phyloP scores from a whole-genome alignment of 92 coral and sea anemone genomes.

The Zoanthus sociatus region DNA sequence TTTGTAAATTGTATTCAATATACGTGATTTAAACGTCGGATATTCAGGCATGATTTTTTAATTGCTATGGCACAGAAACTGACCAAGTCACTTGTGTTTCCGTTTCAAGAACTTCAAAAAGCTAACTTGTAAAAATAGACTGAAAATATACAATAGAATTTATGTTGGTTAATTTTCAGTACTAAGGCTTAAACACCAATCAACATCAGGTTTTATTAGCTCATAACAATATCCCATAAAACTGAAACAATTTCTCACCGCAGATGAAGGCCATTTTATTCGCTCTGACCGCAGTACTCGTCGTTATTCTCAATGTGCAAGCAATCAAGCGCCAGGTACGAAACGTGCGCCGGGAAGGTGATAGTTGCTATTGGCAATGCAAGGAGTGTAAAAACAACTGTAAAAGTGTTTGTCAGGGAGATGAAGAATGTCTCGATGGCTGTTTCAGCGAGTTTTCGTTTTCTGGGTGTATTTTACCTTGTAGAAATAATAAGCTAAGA shows the following conservation, averaged over 20 bases:
- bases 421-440: not conserved
- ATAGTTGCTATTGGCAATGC: not conserved
- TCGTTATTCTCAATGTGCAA: not conserved
- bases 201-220: too few species aligned
- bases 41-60: too few species aligned
- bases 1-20: too few species aligned
- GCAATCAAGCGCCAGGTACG: not conserved
- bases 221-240: too few species aligned
- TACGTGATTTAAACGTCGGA: too few species aligned
- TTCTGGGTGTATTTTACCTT: not conserved
- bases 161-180: too few species aligned
- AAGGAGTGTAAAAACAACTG: slow-evolving; percentile 1
- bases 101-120: too few species aligned
- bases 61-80: too few species aligned
- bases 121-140: too few species aligned
- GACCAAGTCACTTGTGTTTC: too few species aligned
- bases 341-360: not conserved
- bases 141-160: too few species aligned
- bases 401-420: not conserved
- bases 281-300: not conserved
- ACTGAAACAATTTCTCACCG: not conserved
- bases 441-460: not conserved
- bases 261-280: not conserved
- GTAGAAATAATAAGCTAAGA: not conserved
- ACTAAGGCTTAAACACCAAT: too few species aligned